Evolutionary conservation across 92 coral and sea anemone species (phyloP).

Genomic region (Zoanthus solanderi): DNA sequence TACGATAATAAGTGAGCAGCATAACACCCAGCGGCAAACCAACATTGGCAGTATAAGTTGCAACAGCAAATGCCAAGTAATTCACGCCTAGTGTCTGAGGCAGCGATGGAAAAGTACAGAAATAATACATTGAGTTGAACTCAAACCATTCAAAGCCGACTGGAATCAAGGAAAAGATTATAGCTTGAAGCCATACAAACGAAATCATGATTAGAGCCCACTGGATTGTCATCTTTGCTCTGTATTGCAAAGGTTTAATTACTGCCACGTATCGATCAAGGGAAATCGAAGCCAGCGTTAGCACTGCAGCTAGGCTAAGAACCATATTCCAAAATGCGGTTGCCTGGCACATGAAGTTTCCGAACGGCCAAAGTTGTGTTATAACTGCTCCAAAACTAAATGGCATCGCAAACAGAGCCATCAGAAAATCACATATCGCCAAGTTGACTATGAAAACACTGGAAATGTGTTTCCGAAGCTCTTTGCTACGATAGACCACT

Average conservation of each 20-base stretch:
- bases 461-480: slow-evolving; percentile 86
- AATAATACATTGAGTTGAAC: slow-evolving; percentile 76
- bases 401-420: slow-evolving; percentile 97
- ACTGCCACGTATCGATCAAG: slow-evolving; percentile 96
- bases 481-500: slow-evolving; percentile 95
- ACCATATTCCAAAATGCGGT: slow-evolving; percentile 93
- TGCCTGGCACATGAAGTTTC: slow-evolving; percentile 82
- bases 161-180: slow-evolving; percentile 82
- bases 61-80: slow-evolving; percentile 72
- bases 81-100: slow-evolving; percentile 52
- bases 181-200: slow-evolving; percentile 88
- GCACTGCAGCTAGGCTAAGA: slow-evolving; percentile 84
- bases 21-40: slow-evolving; percentile 81
- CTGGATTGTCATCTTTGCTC: slow-evolving; percentile 97
- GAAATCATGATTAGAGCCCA: slow-evolving; percentile 84
- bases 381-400: slow-evolving; percentile 89
- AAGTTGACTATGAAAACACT: slow-evolving; percentile 95
- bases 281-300: slow-evolving; percentile 90
- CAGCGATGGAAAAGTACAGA: slow-evolving; percentile 90
- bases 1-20: slow-evolving; percentile 86
- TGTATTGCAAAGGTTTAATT: slow-evolving; percentile 90
- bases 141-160: slow-evolving; percentile 84
- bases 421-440: slow-evolving; percentile 94
- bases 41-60: slow-evolving; percentile 82
- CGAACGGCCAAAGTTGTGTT: slow-evolving; percentile 85